Evolutionary conservation across 2,888 invertebrate genomes (phyloP).

Genomic region (Apomyelois bistriatella): DNA sequence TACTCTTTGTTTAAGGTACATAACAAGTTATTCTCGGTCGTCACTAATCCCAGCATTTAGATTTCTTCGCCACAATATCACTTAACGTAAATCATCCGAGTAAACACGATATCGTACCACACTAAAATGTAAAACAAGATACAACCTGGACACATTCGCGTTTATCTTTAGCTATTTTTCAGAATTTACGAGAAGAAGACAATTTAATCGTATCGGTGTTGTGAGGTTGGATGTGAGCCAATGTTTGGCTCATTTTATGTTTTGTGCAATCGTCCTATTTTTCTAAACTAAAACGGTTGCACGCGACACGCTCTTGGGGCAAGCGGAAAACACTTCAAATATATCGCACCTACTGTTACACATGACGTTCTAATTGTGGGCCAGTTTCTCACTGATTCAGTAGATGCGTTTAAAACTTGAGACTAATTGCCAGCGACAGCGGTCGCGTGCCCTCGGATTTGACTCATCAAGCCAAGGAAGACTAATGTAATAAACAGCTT

Average conservation of each 20-base stretch:
- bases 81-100: conserved; percentile 13
- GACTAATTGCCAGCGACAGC: conserved; percentile 42
- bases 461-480: conserved; percentile 58
- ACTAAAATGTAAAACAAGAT: conserved; percentile 19
- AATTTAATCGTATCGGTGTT: conserved; percentile 64
- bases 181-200: conserved; percentile 47
- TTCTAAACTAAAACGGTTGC: conserved; percentile 71
- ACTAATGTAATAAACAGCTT: conserved; percentile 66
- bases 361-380: conserved; percentile 10
- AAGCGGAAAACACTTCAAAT: conserved; percentile 28
- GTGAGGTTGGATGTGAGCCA: conserved; percentile 66
- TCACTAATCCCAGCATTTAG: conserved; percentile 7
- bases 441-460: conserved; percentile 56
- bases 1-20: too few species aligned
- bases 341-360: conserved; percentile 13
- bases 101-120: conserved; percentile 15
- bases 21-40: background rate
- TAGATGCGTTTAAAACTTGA: conserved; percentile 31
- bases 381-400: conserved; percentile 29
- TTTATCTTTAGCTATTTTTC: conserved; percentile 36
- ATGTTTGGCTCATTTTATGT: conserved; percentile 62
- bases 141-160: conserved; percentile 18
- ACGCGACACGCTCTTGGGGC: conserved; percentile 55
- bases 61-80: conserved; percentile 12
- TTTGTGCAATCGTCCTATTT: conserved; percentile 79